Evolutionary conservation across 2,113 vertebrate genomes (phyloP), one percentile per base, ranked within the genome.

Genomic region (Furnarius figulus): DNA sequence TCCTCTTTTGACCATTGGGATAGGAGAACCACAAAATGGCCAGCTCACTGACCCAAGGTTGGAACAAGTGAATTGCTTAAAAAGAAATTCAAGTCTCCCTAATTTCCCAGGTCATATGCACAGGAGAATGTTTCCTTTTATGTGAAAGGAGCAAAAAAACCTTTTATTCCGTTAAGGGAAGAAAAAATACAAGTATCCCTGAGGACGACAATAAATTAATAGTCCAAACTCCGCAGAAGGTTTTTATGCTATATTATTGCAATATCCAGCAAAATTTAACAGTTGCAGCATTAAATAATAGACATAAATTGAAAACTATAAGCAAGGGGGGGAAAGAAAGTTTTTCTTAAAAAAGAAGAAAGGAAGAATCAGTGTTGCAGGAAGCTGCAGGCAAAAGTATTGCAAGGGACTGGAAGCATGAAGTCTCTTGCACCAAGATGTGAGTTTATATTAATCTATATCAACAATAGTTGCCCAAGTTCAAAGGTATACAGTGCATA

Each of bases 161-260:
- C 0, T 66, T 92, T 76, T 81, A 90, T 94, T 96, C 87, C 77
- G 96, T 97, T 97, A 92, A 35, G 21, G 67, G 18, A 66, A 58
- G n/a, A 16, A 91, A 92, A 97, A 93, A 92, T 65, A 80, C 30
- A 91, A 89, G 40, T 90, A 83, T 90, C 85, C 90, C 84, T 56
- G 35, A 75, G 58, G 78, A 95, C 81, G 79, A 83, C 22, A 87
- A 94, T 90, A 97, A 90, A 97, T 96, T 96, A 93, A 91, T 96
- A 95, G 90, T 89, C 83, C 72, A 90, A 56, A 94, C 75, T 95
- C 97, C 82, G 92, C 66, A 91, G 58, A 91, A 96, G 79, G 84
- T 96, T 97, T 91, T 97, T 93, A 94, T 90, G 39, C 79, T 66
- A 31, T 65, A 61, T 80, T 53, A 94, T 96, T 97, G 93, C 75